phyloP scores from a whole-genome alignment of 2,113 vertebrate genomes.

The Peromyscus polionotus region DNA sequence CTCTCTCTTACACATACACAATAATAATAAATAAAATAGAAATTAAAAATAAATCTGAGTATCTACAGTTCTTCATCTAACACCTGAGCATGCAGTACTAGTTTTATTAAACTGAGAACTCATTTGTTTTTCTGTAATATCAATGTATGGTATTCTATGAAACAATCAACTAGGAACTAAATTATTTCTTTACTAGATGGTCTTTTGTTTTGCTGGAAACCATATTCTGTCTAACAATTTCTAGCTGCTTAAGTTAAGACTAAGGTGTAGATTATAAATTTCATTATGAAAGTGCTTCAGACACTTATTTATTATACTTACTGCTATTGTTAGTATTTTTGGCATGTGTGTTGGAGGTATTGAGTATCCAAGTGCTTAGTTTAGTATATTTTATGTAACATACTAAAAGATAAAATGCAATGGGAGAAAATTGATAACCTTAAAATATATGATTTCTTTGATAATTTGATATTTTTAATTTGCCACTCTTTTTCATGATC shows the following conservation, averaged over 20 bases:
- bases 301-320: not conserved
- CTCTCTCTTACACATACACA: not conserved
- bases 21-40: not conserved
- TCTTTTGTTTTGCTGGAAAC: not conserved
- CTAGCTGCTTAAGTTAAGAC: conserved; percentile 42
- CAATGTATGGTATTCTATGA: not conserved
- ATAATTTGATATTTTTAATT: conserved; percentile 11
- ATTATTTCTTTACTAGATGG: not conserved
- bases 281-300: conserved; percentile 17
- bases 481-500: conserved; percentile 20
- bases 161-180: not conserved
- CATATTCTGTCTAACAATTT: not conserved
- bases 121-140: not conserved
- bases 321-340: not conserved
- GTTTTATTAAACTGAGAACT: not conserved
- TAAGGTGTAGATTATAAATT: not conserved
- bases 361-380: not conserved
- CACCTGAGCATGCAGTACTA: not conserved
- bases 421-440: not conserved
- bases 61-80: not conserved
- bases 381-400: conserved; percentile 29
- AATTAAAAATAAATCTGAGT: not conserved
- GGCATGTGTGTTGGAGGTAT: not conserved
- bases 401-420: not conserved
- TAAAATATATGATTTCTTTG: not conserved